phyloP scores from a whole-genome alignment of 2,888 invertebrate species.

The Dicyrtomina minuta region DNA sequence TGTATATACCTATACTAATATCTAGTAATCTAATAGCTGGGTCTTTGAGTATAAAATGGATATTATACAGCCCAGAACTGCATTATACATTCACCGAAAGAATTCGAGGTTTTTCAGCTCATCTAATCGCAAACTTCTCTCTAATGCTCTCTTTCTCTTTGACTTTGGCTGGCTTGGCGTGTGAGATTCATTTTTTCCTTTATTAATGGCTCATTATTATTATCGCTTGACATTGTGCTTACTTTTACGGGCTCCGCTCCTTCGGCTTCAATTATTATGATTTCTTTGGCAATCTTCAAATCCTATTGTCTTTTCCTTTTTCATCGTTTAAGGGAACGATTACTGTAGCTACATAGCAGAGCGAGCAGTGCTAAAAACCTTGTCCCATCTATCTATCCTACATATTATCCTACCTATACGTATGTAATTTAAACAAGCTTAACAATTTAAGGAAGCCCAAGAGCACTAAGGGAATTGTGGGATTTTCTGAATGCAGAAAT shows the following conservation, averaged over 20 bases:
- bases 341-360: too few species aligned
- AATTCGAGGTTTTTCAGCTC: conserved; percentile 17
- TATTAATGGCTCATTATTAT: conserved; percentile 30
- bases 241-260: neutral
- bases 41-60: neutral
- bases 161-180: conserved; percentile 14
- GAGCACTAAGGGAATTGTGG: too few species aligned
- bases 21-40: neutral
- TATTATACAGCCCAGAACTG: too few species aligned
- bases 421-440: too few species aligned
- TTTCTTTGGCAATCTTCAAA: neutral
- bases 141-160: neutral
- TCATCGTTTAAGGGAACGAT: too few species aligned
- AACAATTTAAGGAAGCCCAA: too few species aligned
- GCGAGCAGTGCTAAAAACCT: too few species aligned
- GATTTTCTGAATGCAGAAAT: too few species aligned
- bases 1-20: neutral
- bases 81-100: conserved; percentile 3
- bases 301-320: too few species aligned
- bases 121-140: neutral
- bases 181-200: conserved; percentile 19
- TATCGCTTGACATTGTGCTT: conserved; percentile 21
- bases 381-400: too few species aligned
- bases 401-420: too few species aligned
- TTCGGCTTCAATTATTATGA: conserved; percentile 6